phyloP scores from a whole-genome alignment of 2,797 vertebrate genomes.

The Enteromius viviparus region DNA sequence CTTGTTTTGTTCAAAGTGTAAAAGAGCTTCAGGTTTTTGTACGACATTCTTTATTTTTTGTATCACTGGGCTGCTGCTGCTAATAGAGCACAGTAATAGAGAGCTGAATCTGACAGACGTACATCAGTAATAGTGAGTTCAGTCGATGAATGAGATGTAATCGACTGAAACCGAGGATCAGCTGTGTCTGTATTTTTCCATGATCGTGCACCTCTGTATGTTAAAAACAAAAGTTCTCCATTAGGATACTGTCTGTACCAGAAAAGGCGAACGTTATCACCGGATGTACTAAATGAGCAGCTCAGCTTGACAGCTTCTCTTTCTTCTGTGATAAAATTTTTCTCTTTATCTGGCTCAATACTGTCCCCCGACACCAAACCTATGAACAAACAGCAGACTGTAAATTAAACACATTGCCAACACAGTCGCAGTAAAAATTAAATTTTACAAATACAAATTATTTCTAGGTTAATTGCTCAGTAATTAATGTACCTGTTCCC shows the following conservation, averaged over 20 bases:
- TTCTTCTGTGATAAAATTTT: background rate
- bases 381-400: background rate
- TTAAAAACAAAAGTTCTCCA: constrained; percentile 43
- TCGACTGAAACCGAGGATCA: background rate
- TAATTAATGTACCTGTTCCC: constrained; percentile 13
- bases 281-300: constrained; percentile 26
- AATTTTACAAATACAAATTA: too few species aligned
- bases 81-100: background rate
- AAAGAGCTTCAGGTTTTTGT: background rate
- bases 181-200: rapidly evolving
- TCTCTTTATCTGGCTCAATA: constrained; percentile 8
- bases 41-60: background rate
- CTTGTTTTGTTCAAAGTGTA: background rate
- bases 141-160: background rate
- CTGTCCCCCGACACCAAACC: constrained; percentile 3
- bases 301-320: constrained; percentile 6
- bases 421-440: too few species aligned
- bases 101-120: background rate
- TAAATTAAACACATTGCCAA: too few species aligned
- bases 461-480: background rate
- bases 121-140: background rate
- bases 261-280: rapidly evolving
- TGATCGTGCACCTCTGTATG: constrained; percentile 33
- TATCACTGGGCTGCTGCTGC: background rate
- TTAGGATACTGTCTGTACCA: constrained; percentile 51